Evolutionary conservation across 2,888 invertebrate genomes (phyloP), one percentile per base, ranked within the genome.

Genomic region (Dasypogon diadema): DNA sequence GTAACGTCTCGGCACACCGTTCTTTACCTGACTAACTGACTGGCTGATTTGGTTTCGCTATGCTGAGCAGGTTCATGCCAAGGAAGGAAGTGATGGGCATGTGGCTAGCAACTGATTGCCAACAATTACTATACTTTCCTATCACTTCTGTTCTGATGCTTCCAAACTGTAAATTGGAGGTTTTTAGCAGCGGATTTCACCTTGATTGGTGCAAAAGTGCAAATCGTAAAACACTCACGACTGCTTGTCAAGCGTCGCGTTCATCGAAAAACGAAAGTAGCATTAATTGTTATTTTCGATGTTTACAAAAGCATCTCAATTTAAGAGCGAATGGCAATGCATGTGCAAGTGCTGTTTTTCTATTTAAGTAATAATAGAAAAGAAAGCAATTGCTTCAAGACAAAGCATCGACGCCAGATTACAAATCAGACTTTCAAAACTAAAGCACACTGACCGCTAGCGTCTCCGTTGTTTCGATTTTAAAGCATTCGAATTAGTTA

Each of bases 141-240:
- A 60, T 16, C 16, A 10, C 60, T 60, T 60, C 60, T 60, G 18
- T 60, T 60, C 60, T 37, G 21, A 34, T 37, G 37, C n/a, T 12
- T 42, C 26, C 26, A 3, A 60, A 60, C 60, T 60, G 60, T 34
- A 37, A 60, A 18, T 21, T 18, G 37, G 18, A n/a, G 8, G 34
- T 30, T 22, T 24, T 58, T 30, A 26, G 34, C 37, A 6, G 30
- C 16, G 26, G 22, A 37, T 37, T 60, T 60, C 58, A 60, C 60
- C 34, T 60, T 60, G 60, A 60, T 60, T 60, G 12, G 2, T 42
- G 42, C 2, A 42, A 30, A 30, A 8, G n/a, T 12, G 42, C 3
- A 42, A 42, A n/a, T 5, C 10, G 34, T 10, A 30, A 30, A 30
- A 30, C 5, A 10, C 34, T 30, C 34, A 30, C 5, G 34, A 6